These are phyloP conservation scores for Dynastes hyllus DNA, from an alignment of 2,888 invertebrate species.

Conservation along the genomic window DNA sequence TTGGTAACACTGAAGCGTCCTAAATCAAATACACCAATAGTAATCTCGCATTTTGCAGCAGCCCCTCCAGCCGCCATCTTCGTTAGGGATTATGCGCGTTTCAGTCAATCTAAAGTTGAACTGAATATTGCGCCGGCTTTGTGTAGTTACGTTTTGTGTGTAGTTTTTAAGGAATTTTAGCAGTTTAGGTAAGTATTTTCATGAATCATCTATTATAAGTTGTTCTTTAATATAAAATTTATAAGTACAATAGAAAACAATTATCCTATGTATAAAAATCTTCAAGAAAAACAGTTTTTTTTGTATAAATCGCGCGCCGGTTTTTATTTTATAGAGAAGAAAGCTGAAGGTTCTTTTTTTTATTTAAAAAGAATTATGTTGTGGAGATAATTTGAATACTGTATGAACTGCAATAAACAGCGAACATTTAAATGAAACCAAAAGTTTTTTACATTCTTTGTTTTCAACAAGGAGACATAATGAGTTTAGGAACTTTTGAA, in stretches of 20 bases:
- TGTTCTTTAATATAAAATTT: conserved; percentile 32
- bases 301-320: conserved; percentile 54
- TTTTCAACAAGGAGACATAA: conserved; percentile 33
- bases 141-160: conserved; percentile 61
- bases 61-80: conserved; percentile 68
- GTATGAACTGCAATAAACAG: not conserved
- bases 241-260: conserved; percentile 4
- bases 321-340: conserved; percentile 46
- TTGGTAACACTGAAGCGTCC: conserved; percentile 65
- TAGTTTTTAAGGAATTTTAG: conserved; percentile 63
- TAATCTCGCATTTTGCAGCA: conserved; percentile 58
- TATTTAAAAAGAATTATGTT: not conserved
- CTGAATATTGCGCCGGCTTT: conserved; percentile 60
- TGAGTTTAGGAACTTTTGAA: conserved; percentile 32
- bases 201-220: conserved; percentile 42
- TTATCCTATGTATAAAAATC: conserved; percentile 49
- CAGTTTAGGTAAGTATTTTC: conserved; percentile 57
- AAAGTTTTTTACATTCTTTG: conserved; percentile 29
- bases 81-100: conserved; percentile 64
- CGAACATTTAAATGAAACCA: not conserved
- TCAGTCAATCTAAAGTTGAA: conserved; percentile 66
- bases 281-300: conserved; percentile 50
- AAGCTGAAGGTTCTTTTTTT: not conserved
- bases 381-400: not conserved
- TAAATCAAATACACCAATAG: conserved; percentile 65